Evolutionary conservation across 2,888 invertebrate species (phyloP).

Genomic region (Azorinus chamasolen): DNA sequence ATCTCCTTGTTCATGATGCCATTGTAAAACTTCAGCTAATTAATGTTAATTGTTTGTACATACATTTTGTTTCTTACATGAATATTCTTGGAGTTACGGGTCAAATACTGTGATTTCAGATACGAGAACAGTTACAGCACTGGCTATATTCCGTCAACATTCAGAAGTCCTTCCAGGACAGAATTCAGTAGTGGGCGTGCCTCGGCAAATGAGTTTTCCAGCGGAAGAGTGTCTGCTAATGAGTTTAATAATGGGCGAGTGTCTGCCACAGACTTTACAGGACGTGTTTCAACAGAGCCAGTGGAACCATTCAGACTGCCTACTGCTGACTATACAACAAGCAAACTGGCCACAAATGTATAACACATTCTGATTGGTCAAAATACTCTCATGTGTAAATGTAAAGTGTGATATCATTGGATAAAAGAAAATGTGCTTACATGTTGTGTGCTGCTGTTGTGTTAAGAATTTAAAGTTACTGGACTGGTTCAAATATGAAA

Average conservation of each 20-base stretch:
- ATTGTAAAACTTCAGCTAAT: no score
- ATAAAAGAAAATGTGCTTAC: slow-evolving; percentile 18
- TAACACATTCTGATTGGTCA: slow-evolving; percentile 64
- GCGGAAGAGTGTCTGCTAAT: slow-evolving; percentile 49
- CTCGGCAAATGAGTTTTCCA: slow-evolving; percentile 50
- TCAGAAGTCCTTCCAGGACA: slow-evolving; percentile 70
- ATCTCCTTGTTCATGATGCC: no score
- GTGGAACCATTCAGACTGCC: slow-evolving; percentile 71
- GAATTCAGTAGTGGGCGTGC: slow-evolving; percentile 61
- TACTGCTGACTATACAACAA: slow-evolving; percentile 73
- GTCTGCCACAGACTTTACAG: slow-evolving; percentile 63
- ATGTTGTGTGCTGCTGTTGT: no score
- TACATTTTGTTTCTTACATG: no score
- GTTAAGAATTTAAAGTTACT: no score
- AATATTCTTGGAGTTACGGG: no score
- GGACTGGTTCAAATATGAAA: no score
- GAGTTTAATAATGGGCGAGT: slow-evolving; percentile 53
- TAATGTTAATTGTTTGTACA: no score
- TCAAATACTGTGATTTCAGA: slow-evolving; percentile 42
- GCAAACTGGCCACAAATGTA: slow-evolving; percentile 81
- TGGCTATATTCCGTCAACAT: slow-evolving; percentile 70
- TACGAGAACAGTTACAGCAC: slow-evolving; percentile 70
- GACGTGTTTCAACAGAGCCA: slow-evolving; percentile 58
- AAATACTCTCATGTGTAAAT: slow-evolving; percentile 12
- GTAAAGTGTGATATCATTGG: slow-evolving; percentile 60